phyloP scores from a whole-genome alignment of 2,888 invertebrate genomes.

The Monopis laevigella region DNA sequence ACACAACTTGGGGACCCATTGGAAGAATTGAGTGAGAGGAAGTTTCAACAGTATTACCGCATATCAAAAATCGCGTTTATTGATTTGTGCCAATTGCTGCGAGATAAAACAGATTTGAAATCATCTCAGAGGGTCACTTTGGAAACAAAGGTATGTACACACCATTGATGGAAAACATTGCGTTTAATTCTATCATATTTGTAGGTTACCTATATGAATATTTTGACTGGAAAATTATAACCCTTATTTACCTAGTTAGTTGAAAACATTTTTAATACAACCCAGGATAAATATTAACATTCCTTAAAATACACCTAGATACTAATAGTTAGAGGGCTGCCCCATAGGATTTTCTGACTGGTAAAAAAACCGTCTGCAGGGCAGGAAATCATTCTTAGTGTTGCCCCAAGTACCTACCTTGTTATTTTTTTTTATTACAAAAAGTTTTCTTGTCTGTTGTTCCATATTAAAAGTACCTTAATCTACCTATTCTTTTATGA shows the following conservation, averaged over 20 bases:
- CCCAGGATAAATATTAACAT: no score
- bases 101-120: neutral
- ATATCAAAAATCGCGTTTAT: neutral
- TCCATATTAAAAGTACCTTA: neutral
- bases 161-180: no score
- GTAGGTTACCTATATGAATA: no score
- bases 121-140: neutral
- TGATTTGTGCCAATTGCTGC: neutral
- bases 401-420: neutral
- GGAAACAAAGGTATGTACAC: neutral
- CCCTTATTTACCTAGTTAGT: no score
- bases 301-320: no score
- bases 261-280: no score
- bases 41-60: neutral
- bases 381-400: no score
- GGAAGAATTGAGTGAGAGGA: neutral
- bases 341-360: no score
- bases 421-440: neutral
- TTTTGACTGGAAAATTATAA: no score
- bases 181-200: no score
- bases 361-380: no score
- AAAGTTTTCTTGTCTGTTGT: neutral
- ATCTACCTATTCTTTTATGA: neutral
- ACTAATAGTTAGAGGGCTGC: no score
- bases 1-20: neutral